Base-by-base conservation (phyloP, 2,113 vertebrate species). In the Paracanthobrama guichenoti region DNA sequence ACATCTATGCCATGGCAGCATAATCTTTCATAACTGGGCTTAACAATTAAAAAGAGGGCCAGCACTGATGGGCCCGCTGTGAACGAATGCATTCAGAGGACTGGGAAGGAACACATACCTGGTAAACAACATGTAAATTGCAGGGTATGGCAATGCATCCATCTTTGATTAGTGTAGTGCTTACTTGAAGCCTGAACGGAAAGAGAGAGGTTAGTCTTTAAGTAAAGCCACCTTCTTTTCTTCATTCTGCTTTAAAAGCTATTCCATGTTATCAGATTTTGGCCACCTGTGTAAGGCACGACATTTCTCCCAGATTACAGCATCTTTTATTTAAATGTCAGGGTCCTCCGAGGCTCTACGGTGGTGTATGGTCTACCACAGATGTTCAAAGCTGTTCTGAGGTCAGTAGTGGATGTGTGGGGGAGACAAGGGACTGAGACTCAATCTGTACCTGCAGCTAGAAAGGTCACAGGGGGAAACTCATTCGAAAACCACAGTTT, bases 241-340 rank as follows among this genome's bases (percentile, higher is more conserved):
- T 89, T 90, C 79, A 89, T 90, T 88, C 85, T 8, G 24, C 67
- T 90, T 87, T 92, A 93, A 92, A 91, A 92, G 92, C 89, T 90
- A 91, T 92, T 91, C 71, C 77, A 90, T 91, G 89, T 92, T 92
- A 92, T 93, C 92, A 91, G 91, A 93, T 93, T 92, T 91, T 91
- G 87, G 79, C 16, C 71, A 66, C 59, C 18, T 39, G 46, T 74
- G 84, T 85, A 87, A 85, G 84, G 88, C 83, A 66, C 48, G 48
- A 88, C 81, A 24, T 92, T 92, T 93, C 87, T 85, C 91, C 88
- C 87, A 88, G 90, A 91, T 93, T 91, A 87, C 81, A 85, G 84
- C 89, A 92, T 93, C 89, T 92, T 91, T 93, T 92, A 94, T 94
- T 93, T 92, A 93, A 93, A 94, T 93, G 92, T 91, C 92, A 92